phyloP scores from a whole-genome alignment of 2,797 vertebrate genomes.

The Sebastes goodei region DNA sequence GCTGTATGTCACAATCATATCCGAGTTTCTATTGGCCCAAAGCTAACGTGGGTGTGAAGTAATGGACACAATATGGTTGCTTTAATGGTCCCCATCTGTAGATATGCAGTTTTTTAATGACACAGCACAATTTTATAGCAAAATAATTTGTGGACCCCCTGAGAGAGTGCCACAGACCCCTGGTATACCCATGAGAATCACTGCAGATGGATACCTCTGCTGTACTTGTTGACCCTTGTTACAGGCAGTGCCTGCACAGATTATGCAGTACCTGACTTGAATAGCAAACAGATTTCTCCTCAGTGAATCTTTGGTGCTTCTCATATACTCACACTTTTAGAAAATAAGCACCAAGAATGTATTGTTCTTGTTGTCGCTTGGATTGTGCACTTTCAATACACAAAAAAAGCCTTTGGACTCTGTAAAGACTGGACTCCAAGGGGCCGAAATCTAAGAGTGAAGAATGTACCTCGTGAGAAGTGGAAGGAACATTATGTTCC shows the following conservation, averaged over 20 bases:
- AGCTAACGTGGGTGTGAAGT: no score
- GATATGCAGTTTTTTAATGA: no score
- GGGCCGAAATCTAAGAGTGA: neutral
- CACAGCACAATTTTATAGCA: no score
- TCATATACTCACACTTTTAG: neutral
- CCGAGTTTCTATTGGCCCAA: no score
- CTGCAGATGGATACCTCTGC: slow-evolving; percentile 6
- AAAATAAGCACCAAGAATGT: no score
- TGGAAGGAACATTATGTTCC: neutral
- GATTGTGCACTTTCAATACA: neutral
- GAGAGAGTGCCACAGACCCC: no score
- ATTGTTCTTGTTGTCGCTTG: neutral
- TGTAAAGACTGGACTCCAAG: neutral
- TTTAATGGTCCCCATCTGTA: no score
- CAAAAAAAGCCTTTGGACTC: neutral
- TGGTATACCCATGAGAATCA: no score
- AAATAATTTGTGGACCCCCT: no score
- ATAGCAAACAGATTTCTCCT: neutral
- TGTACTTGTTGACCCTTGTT: slow-evolving; percentile 18
- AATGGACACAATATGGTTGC: no score
- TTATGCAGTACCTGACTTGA: neutral
- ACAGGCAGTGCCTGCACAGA: neutral
- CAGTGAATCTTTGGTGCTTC: neutral
- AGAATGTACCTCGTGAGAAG: neutral
- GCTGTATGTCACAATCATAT: no score